Percentiles rank a stretch among this genome's conserved stretches.
These are phyloP conservation scores for Zonitis immaculata DNA, from an alignment of 2,888 invertebrate species.

Conservation along the genomic window DNA sequence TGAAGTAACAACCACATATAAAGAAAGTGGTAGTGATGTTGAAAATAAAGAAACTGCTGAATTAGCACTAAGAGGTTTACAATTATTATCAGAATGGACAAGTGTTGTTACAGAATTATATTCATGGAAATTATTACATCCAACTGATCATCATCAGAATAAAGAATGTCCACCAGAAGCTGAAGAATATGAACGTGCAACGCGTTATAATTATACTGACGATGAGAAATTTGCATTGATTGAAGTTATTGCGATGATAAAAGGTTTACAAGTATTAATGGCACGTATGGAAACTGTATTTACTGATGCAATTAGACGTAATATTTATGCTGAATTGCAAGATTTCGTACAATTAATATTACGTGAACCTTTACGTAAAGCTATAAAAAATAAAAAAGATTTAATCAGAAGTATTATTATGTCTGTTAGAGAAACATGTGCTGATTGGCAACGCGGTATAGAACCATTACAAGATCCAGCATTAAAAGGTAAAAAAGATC, in stretches of 20 bases:
- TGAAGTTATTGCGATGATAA: conserved; percentile 98
- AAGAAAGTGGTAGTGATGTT: conserved; percentile 84
- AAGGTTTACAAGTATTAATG: conserved; percentile 95
- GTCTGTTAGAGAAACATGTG: conserved; percentile 95
- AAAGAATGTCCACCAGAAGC: conserved; percentile 92
- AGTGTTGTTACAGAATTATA: conserved; percentile 93
- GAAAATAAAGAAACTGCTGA: conserved; percentile 91
- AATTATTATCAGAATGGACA: conserved; percentile 94
- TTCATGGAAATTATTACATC: conserved; percentile 97
- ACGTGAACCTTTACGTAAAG: conserved; percentile 90
- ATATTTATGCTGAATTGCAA: conserved; percentile 94
- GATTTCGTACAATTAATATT: conserved; percentile 89
- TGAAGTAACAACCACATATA: conserved; percentile 87
- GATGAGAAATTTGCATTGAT: conserved; percentile 98
- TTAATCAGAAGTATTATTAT: conserved; percentile 90
- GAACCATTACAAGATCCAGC: conserved; percentile 91
- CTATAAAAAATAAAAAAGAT: conserved; percentile 97
- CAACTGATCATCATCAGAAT: conserved; percentile 95
- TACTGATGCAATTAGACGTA: conserved; percentile 81
- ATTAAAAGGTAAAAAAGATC: conserved; percentile 89
- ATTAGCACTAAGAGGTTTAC: conserved; percentile 86
- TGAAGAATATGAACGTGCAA: conserved; percentile 97
- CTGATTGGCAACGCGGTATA: conserved; percentile 90
- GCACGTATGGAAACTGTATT: conserved; percentile 97
- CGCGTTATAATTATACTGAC: conserved; percentile 94